phyloP scores from a whole-genome alignment of 1,140 invertebrate species.

The Steinernema feltiae region DNA sequence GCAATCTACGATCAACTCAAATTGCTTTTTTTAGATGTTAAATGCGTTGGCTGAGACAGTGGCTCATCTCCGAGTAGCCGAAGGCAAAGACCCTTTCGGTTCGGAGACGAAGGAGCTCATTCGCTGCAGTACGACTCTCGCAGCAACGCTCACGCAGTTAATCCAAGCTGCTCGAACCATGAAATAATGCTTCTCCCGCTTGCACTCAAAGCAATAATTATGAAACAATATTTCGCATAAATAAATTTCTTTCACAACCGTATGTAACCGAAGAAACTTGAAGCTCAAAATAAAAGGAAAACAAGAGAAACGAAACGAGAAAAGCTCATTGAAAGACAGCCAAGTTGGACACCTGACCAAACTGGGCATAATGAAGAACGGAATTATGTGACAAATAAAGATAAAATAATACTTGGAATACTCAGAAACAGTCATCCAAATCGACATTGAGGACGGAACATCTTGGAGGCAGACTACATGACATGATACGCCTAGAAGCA shows the following conservation, averaged over 20 bases:
- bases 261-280: not conserved
- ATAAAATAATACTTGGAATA: not conserved
- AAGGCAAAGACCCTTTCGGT: not conserved
- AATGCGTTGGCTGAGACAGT: not conserved
- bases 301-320: not conserved
- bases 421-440: not conserved
- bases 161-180: constrained; percentile 33
- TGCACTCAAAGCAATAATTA: constrained; percentile 1
- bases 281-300: constrained; percentile 43
- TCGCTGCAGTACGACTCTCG: constrained; percentile 22
- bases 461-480: not conserved
- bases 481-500: constrained; percentile 7
- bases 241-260: constrained; percentile 12
- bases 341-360: not conserved
- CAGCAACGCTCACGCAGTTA: constrained; percentile 29
- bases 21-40: constrained; percentile 8
- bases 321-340: not conserved
- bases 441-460: not conserved
- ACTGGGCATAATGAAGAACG: not conserved
- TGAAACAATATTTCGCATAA: not conserved
- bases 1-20: not conserved
- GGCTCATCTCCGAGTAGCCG: not conserved
- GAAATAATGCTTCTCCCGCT: constrained; percentile 4
- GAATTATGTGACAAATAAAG: not conserved
- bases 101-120: constrained; percentile 24